phyloP scores from a whole-genome alignment of 2,797 vertebrate genomes.

The Pygocentrus nattereri region DNA sequence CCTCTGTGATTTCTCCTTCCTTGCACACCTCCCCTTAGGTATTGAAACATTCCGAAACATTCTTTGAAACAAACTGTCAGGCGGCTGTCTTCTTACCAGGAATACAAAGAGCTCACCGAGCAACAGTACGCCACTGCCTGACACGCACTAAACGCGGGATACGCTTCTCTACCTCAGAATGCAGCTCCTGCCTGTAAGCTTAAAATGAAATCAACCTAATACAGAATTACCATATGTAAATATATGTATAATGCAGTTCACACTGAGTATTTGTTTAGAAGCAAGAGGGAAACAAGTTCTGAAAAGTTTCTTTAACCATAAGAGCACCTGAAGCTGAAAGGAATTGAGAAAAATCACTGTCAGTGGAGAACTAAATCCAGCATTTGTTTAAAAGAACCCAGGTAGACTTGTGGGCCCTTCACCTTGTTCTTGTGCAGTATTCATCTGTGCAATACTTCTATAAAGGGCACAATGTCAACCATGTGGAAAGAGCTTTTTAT shows the following conservation, averaged over 20 bases:
- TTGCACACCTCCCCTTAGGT: slow-evolving; percentile 77
- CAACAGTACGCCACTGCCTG: slow-evolving; percentile 65
- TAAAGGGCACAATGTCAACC: not conserved
- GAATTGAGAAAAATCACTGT: not conserved
- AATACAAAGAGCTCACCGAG: slow-evolving; percentile 77
- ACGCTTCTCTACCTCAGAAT: slow-evolving; percentile 61
- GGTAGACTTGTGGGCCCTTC: not conserved
- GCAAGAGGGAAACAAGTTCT: slow-evolving; percentile 15
- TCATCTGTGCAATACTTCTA: not conserved
- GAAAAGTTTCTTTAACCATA: slow-evolving; percentile 21
- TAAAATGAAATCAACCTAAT: slow-evolving; percentile 57
- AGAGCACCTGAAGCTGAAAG: slow-evolving; percentile 2
- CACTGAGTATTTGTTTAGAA: slow-evolving; percentile 46
- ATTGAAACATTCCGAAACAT: slow-evolving; percentile 72
- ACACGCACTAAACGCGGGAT: slow-evolving; percentile 63
- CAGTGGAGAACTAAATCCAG: not conserved
- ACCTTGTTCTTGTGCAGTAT: not conserved
- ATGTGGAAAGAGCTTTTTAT: not conserved
- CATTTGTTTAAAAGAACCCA: not conserved
- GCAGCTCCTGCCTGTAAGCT: slow-evolving; percentile 45
- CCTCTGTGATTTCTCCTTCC: slow-evolving; percentile 76
- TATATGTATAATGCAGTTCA: slow-evolving; percentile 43
- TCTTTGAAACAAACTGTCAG: slow-evolving; percentile 84
- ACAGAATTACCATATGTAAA: slow-evolving; percentile 56
- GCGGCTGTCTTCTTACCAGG: slow-evolving; percentile 77